phyloP scores from a whole-genome alignment of 2,888 invertebrate species.

The Tiphia femorata region DNA sequence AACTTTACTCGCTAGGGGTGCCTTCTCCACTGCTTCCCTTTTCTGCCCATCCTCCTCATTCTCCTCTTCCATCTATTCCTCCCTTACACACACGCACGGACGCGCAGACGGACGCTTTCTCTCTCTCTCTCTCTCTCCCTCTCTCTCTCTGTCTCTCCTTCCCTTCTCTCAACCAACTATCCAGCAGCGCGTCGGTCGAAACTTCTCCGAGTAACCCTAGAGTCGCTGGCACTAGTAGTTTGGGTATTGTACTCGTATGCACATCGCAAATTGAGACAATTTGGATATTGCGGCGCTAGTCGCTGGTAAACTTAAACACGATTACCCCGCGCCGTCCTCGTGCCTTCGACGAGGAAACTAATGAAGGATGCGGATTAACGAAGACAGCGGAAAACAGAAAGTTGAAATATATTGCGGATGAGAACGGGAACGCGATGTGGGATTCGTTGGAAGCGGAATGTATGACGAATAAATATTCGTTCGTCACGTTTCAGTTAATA shows the following conservation, averaged over 20 bases:
- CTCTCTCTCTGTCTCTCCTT: no score
- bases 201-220: constrained; percentile 14
- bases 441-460: no score
- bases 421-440: no score
- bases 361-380: no score
- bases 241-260: constrained; percentile 14
- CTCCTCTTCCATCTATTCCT: no score
- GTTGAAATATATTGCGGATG: not conserved
- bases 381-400: constrained; percentile 7
- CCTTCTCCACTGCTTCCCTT: no score
- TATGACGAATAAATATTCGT: no score
- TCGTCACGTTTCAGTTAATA: no score
- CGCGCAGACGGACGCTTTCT: no score
- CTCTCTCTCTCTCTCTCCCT: not conserved
- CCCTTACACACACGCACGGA: constrained; percentile 2
- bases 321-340: constrained; percentile 26
- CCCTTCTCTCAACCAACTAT: not conserved
- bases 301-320: constrained; percentile 26
- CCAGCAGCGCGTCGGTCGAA: no score
- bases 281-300: constrained; percentile 17
- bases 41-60: no score
- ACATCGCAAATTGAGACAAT: constrained; percentile 31
- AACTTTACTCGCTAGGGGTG: constrained; percentile 23
- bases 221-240: constrained; percentile 16
- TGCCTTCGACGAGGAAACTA: no score